These are phyloP conservation scores for Ochotona curzoniae DNA, from an alignment of 2,113 vertebrate genomes.

Conservation along the genomic window DNA sequence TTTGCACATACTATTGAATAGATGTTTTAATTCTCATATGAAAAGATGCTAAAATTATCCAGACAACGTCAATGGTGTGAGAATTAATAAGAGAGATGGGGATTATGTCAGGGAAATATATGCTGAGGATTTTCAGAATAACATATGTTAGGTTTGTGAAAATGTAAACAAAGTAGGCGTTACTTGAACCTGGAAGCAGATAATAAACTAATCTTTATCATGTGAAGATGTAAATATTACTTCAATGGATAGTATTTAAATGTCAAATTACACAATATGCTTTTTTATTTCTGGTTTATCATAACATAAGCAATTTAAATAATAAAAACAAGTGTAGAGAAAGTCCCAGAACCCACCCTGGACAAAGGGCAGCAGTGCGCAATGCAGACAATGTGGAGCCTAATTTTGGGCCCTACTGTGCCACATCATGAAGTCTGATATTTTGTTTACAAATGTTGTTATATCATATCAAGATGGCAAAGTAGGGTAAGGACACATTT, in stretches of 20 bases:
- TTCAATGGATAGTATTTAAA: background rate
- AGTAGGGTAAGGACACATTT: too few species aligned
- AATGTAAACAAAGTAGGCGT: background rate
- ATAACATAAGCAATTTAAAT: background rate
- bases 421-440: too few species aligned
- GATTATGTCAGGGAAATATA: background rate
- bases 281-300: background rate
- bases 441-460: too few species aligned
- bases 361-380: too few species aligned
- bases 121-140: background rate
- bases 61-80: background rate
- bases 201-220: background rate
- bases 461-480: too few species aligned
- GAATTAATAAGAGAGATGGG: background rate
- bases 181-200: background rate
- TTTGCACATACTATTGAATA: background rate
- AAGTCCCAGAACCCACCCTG: too few species aligned
- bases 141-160: too few species aligned
- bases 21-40: background rate
- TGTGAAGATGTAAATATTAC: background rate
- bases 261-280: background rate
- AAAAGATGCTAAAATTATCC: background rate
- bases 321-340: background rate
- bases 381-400: too few species aligned
- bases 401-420: too few species aligned